Evolutionary conservation across 1,140 invertebrate genomes (phyloP), one percentile per base, ranked within the genome.

Genomic region (Hylyphantes graminicola): DNA sequence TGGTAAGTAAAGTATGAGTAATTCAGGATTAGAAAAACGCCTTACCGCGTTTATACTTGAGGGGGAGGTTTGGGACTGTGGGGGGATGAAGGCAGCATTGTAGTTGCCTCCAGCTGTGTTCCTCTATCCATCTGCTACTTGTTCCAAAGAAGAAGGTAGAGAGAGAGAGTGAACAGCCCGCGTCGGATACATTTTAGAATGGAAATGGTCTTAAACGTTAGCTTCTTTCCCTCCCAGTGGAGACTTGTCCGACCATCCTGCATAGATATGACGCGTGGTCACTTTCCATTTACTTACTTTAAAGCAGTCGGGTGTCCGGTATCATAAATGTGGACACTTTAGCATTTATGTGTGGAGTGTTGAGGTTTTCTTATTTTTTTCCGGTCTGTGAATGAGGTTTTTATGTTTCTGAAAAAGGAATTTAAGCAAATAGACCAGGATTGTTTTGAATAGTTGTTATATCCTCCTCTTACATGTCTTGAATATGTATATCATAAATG

Each of bases 1-100:
- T 51, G 61, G 72, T 83, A 65, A 74, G 80, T 83, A 83, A 83
- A 75, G 72, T 83, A 83, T 81, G 79, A 81, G 79, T 81, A 81
- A 81, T 81, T 81, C 79, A 53, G 79, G 79, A 81, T 75, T 83
- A 75, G 80, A 75, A 83, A 83, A 75, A 74, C 70, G 80, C 72
- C 61, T 74, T 75, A 35, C 72, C 72, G 61, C 79, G 79, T 81
- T 73, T 81, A 81, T 73, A 81, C 73, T 81, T 81, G 48, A 54
- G 50, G 65, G 15, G 35, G 35, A 35, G 35, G 35, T 35, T 35
- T 35, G 35, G 35, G 35, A 35, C 35, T 35, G 35, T 35, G 35
- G 35, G 35, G 35, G 35, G 35, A 35, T 35, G 35, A 35, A 35
- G 5, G 35, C 35, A 35, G 70, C 19, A 67, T 59, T 70, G 70